phyloP scores from a whole-genome alignment of 1,140 invertebrate species.

The Zaprionus tsacasi region DNA sequence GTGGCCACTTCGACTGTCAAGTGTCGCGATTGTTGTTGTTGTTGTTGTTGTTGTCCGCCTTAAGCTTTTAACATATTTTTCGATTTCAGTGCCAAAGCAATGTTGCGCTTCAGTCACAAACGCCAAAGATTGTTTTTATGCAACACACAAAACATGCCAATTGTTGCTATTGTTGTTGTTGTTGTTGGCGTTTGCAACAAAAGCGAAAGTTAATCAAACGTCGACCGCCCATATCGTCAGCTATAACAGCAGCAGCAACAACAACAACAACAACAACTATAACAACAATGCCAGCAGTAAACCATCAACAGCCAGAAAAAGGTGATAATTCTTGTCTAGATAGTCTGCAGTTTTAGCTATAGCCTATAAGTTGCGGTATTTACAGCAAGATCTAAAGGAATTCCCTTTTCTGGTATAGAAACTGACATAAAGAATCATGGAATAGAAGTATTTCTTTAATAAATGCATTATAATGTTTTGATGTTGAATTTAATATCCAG shows the following conservation, averaged over 20 bases:
- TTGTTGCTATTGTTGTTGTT: slow-evolving; percentile 32
- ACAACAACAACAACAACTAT: slow-evolving; percentile 3
- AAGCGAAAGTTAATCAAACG: slow-evolving; percentile 64
- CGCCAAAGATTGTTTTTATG: slow-evolving; percentile 63
- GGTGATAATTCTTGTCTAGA: neutral
- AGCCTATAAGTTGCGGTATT: neutral
- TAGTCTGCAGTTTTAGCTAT: neutral
- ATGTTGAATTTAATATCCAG: no score
- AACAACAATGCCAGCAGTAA: slow-evolving; percentile 2
- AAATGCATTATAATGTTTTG: neutral
- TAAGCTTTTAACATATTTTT: slow-evolving; percentile 80
- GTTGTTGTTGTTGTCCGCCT: slow-evolving; percentile 54
- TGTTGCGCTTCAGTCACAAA: slow-evolving; percentile 56
- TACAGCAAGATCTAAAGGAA: neutral
- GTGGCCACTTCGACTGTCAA: slow-evolving; percentile 46
- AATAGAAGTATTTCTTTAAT: neutral
- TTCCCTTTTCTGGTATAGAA: neutral
- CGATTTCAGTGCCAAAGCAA: slow-evolving; percentile 60
- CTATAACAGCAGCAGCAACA: neutral
- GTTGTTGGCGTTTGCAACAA: slow-evolving; percentile 40
- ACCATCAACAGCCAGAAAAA: slow-evolving; percentile 1
- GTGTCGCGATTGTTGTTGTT: slow-evolving; percentile 54
- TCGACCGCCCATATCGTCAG: slow-evolving; percentile 30
- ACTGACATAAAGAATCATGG: neutral
- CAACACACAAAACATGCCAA: slow-evolving; percentile 55